Percentiles rank a stretch among this genome's conserved stretches.
Conservation (phyloP, 2,797 vertebrate genomes). For the Petrocephalus schoutedeni region DNA sequence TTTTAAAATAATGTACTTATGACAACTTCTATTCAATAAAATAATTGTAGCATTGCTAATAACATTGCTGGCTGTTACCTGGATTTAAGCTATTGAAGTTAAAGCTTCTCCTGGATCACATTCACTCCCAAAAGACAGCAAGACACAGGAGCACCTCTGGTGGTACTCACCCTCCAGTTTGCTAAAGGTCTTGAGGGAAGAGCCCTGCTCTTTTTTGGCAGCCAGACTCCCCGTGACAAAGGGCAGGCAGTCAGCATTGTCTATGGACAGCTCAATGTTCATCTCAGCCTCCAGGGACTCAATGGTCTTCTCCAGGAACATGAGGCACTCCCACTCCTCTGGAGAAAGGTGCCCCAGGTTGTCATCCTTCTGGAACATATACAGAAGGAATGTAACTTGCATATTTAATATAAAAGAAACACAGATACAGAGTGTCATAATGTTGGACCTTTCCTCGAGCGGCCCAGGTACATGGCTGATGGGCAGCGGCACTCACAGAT, state of each 20-base stretch:
- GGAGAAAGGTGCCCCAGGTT: constrained; percentile 80
- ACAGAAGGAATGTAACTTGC: neutral
- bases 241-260: constrained; percentile 55
- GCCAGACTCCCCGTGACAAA: constrained; percentile 39
- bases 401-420: neutral
- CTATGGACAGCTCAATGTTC: constrained; percentile 71
- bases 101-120: neutral
- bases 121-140: neutral
- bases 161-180: constrained; percentile 48
- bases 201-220: constrained; percentile 52
- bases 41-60: neutral
- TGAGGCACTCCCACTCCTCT: constrained; percentile 86
- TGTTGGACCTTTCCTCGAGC: neutral
- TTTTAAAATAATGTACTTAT: neutral
- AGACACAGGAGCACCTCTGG: neutral
- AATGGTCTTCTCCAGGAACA: constrained; percentile 90
- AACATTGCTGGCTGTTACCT: neutral
- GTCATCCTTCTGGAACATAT: constrained; percentile 69
- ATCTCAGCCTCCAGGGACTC: constrained; percentile 80
- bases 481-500: constrained; percentile 49
- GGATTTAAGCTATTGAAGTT: neutral
- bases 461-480: neutral
- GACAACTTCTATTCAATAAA: neutral
- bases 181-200: constrained; percentile 48
- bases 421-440: neutral